Percentiles rank a stretch among this genome's conserved stretches.
Evolutionary conservation across 1,140 invertebrate species (phyloP).

Genomic region (Araneus ventricosus): DNA sequence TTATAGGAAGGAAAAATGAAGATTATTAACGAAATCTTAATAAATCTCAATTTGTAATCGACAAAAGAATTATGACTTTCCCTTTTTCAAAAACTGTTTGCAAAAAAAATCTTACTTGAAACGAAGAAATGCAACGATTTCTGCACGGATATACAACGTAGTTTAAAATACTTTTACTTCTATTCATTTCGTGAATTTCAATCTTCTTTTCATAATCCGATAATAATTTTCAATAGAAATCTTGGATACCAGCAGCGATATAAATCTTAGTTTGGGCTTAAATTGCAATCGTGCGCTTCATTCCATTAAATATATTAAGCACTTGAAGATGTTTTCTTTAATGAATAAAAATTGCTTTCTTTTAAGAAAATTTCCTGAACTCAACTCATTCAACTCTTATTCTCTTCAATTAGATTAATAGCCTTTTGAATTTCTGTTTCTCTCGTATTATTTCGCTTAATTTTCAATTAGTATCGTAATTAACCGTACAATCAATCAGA

Average conservation of each 20-base stretch:
- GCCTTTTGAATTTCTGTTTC: conserved; percentile 29
- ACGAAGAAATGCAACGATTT: too few species aligned
- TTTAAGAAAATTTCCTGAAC: background rate
- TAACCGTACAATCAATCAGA: conserved; percentile 46
- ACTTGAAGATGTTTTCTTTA: background rate
- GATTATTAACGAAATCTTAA: too few species aligned
- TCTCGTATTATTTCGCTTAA: conserved; percentile 51
- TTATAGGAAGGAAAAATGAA: too few species aligned
- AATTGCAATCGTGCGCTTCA: background rate
- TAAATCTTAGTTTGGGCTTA: conserved; percentile 14
- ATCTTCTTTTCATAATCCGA: conserved; percentile 10
- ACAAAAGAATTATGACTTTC: too few species aligned
- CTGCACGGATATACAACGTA: too few species aligned
- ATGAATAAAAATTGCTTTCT: conserved; percentile 56
- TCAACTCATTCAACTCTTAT: conserved; percentile 11
- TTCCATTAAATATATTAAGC: conserved; percentile 7
- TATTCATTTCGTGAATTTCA: background rate
- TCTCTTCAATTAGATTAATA: conserved; percentile 50
- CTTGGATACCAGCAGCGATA: background rate
- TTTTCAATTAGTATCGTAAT: conserved; percentile 54
- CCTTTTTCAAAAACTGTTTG: too few species aligned
- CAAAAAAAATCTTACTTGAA: too few species aligned
- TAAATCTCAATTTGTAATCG: too few species aligned
- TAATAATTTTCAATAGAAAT: conserved; percentile 8
- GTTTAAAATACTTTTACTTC: background rate